phyloP scores from a whole-genome alignment of 2,888 invertebrate genomes.

The Glomeris marginata region DNA sequence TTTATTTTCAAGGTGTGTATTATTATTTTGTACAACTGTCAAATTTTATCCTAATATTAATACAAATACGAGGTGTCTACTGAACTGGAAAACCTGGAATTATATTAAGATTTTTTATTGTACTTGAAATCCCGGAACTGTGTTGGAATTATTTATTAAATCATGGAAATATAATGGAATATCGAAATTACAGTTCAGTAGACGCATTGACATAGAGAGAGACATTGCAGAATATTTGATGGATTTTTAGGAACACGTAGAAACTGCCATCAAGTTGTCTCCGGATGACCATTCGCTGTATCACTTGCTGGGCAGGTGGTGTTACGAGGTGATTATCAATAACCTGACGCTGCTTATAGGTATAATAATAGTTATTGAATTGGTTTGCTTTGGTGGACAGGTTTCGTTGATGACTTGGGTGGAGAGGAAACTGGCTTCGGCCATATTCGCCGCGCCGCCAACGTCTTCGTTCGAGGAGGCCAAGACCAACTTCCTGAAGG shows the following conservation, averaged over 20 bases:
- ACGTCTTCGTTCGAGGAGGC: slow-evolving; percentile 46
- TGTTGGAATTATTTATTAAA: no score
- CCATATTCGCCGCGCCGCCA: slow-evolving; percentile 48
- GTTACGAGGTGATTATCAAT: slow-evolving; percentile 39
- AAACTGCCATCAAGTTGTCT: slow-evolving; percentile 43
- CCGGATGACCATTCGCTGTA: slow-evolving; percentile 46
- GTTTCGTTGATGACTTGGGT: slow-evolving; percentile 45
- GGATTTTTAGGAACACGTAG: slow-evolving; percentile 40
- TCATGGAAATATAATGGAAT: no score
- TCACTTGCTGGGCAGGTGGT: slow-evolving; percentile 53
- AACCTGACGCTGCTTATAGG: slow-evolving; percentile 6
- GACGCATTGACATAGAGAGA: no score
- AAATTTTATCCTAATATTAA: no score
- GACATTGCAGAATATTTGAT: slow-evolving; percentile 1
- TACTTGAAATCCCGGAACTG: slow-evolving; percentile 1
- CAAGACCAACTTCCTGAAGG: slow-evolving; percentile 37
- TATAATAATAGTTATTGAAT: no score
- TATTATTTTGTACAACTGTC: no score
- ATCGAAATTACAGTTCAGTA: no score
- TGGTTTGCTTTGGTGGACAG: no score
- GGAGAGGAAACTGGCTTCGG: slow-evolving; percentile 47
- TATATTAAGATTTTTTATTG: neutral
- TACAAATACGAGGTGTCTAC: no score
- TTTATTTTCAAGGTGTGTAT: slow-evolving; percentile 44
- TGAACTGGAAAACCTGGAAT: no score